Percentiles rank a stretch among this genome's conserved stretches.
Conservation (phyloP, 2,797 vertebrate species). For the Chaetodon trifasciatus region DNA sequence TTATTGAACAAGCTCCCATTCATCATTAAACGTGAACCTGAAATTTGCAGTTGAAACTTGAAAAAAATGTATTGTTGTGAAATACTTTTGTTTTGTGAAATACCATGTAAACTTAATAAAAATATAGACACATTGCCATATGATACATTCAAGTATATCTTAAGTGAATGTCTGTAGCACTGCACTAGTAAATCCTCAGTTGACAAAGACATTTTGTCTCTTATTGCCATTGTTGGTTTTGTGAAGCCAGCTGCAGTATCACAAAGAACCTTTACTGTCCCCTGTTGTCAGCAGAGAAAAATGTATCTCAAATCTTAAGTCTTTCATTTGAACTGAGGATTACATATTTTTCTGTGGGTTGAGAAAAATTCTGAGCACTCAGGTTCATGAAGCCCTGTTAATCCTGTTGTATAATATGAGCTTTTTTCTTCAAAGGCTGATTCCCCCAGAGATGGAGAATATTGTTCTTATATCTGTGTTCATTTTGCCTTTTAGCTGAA, state of each 20-base stretch:
- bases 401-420: neutral
- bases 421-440: neutral
- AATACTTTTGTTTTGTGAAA: neutral
- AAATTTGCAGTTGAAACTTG: neutral
- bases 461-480: neutral
- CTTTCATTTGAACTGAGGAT: conserved; percentile 11
- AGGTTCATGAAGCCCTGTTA: conserved; percentile 1
- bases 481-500: conserved; percentile 35
- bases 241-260: neutral
- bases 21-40: neutral
- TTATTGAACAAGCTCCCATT: neutral
- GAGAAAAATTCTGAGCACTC: neutral
- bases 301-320: neutral
- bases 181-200: neutral
- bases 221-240: neutral
- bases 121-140: neutral
- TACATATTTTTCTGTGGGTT: neutral
- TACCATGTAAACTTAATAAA: neutral
- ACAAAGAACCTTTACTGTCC: neutral
- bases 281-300: conserved; percentile 7
- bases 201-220: neutral
- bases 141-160: neutral
- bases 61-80: neutral
- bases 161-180: neutral
- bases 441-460: neutral